phyloP scores from a whole-genome alignment of 2,797 vertebrate genomes.

The Myripristis murdjan region DNA sequence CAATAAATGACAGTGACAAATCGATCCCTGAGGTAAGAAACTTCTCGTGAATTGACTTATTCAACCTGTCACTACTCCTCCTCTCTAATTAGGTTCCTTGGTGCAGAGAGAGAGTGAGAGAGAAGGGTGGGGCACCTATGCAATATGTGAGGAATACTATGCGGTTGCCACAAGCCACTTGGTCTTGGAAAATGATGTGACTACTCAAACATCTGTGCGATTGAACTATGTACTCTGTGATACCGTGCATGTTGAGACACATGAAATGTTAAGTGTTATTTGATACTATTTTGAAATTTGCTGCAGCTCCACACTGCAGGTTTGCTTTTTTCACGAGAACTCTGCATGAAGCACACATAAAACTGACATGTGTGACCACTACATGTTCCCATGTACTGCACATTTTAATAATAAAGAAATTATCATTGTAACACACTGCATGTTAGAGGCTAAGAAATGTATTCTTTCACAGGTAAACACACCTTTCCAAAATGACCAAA shows the following conservation, averaged over 20 bases:
- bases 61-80: slow-evolving; percentile 16
- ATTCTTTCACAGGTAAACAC: too few species aligned
- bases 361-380: too few species aligned
- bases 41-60: not conserved
- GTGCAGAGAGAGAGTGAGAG: slow-evolving; percentile 13
- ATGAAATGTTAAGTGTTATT: not conserved
- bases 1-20: fast-evolving
- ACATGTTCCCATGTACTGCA: too few species aligned
- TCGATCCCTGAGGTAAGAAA: not conserved
- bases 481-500: too few species aligned
- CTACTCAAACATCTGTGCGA: not conserved
- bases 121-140: not conserved
- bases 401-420: too few species aligned
- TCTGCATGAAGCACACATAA: too few species aligned
- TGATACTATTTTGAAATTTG: too few species aligned
- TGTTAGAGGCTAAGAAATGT: too few species aligned
- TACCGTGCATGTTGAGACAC: not conserved
- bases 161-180: slow-evolving; percentile 36
- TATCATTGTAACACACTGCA: too few species aligned
- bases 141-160: slow-evolving; percentile 8
- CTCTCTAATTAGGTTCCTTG: not conserved
- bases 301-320: too few species aligned
- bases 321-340: too few species aligned
- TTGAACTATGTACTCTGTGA: not conserved
- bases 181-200: not conserved